Conservation (phyloP, 2,888 invertebrate genomes). For the Lysandra coridon region DNA sequence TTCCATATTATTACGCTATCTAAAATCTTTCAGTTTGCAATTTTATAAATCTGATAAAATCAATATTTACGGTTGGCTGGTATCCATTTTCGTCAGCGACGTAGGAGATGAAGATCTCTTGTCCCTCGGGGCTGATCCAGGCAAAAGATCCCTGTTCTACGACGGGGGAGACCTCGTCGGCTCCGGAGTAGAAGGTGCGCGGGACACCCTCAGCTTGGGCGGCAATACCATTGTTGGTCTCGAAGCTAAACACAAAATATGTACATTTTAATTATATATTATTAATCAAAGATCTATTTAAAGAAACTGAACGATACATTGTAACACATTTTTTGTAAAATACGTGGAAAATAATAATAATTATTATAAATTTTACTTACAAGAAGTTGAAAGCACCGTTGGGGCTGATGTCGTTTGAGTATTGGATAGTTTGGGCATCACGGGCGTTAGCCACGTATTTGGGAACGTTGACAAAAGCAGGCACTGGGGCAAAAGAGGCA, state of each 20-base stretch:
- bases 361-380: slow-evolving; percentile 49
- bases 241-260: slow-evolving; percentile 60
- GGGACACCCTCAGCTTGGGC: slow-evolving; percentile 79
- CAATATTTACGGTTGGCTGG: slow-evolving; percentile 74
- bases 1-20: too few species aligned
- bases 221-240: slow-evolving; percentile 82
- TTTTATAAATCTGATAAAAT: not conserved
- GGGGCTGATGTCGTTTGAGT: slow-evolving; percentile 60
- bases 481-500: slow-evolving; percentile 28
- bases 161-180: slow-evolving; percentile 54
- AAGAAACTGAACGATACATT: not conserved
- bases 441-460: slow-evolving; percentile 41
- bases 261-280: not conserved
- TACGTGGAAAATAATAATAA: not conserved
- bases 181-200: slow-evolving; percentile 55
- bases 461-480: slow-evolving; percentile 27
- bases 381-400: slow-evolving; percentile 72
- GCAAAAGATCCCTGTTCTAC: slow-evolving; percentile 75
- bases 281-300: not conserved
- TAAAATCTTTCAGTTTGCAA: too few species aligned
- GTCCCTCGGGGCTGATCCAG: slow-evolving; percentile 81
- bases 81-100: slow-evolving; percentile 85
- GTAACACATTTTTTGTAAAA: not conserved
- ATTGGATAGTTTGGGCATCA: slow-evolving; percentile 45
- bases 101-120: slow-evolving; percentile 77